Base-by-base conservation (phyloP, 2,888 invertebrate species). In the Mythimna impura region DNA sequence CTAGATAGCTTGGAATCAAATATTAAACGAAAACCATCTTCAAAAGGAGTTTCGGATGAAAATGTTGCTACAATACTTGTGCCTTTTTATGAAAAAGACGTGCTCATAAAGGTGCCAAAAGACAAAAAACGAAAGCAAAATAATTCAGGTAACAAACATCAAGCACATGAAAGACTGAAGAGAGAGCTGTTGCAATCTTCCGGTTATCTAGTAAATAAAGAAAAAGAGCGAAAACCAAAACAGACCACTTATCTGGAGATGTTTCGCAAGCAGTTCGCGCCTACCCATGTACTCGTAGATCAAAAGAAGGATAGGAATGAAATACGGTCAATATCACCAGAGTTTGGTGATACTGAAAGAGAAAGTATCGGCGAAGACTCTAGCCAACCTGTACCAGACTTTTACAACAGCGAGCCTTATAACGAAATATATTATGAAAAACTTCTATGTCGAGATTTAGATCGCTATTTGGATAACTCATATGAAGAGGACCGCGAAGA, bases 11-110 rank as follows among this genome's bases (percentile, higher is more conserved):
- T 96, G 67, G 95, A 96, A 86, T 84, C 84, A 50, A 89, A 89
- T 79, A 88, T 89, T 54, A 91, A 86, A 76, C 85, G 85, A 30
- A 93, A 93, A 86, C 75, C 79, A 34, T 73, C 83, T 5, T 43
- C 85, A 22, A 91, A 89, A 76, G 70, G 78, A 68, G 22, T 58
- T 40, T 85, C 88, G 3, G 91, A 92, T 40, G 92, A 93, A 54
- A 91, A 93, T 73, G 90, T 93, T n/a, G 93, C 95, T 68, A 95
- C 95, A 6, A 95, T 96, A 85, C 89, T 95, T 7, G 96, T 96
- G 4, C 96, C 96, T 2, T 96, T 96, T 87, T 96, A 96, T 78
- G 96, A 96, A 87, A 94, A 95, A 71, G 96, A 96, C 83, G 93
- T 96, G 36, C 91, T 96, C 57, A 93, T 96, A 76, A 94, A 94